Conservation (phyloP, 2,888 invertebrate species). For the Imbricaverruca yamaguchii region DNA sequence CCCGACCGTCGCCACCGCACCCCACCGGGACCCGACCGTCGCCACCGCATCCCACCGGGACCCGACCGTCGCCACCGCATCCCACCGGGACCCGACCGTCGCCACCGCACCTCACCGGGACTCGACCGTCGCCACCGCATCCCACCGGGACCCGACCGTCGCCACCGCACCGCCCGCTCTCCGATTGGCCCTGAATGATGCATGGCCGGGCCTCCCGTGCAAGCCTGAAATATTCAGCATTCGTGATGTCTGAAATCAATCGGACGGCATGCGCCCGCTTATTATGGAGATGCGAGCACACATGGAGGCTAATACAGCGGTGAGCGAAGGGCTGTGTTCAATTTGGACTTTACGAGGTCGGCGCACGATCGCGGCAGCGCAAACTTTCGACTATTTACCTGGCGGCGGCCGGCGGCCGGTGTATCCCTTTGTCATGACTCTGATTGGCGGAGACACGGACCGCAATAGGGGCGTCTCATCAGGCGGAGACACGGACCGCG, state of each 20-base stretch:
- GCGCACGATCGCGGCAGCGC: not conserved
- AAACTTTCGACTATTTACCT: not conserved
- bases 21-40: too few relatives aligned
- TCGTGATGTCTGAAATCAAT: conserved; percentile 11
- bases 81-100: too few relatives aligned
- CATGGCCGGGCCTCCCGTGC: not conserved
- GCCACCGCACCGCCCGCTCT: not conserved
- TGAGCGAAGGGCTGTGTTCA: not conserved
- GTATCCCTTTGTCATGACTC: not conserved
- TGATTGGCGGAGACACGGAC: not conserved
- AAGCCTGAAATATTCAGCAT: not conserved
- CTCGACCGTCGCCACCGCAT: too few relatives aligned
- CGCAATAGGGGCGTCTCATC: not conserved
- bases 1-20: too few relatives aligned
- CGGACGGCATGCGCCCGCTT: conserved; percentile 9
- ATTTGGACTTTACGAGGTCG: not conserved
- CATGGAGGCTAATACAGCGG: not conserved
- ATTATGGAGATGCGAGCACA: conserved; percentile 11
- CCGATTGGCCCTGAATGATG: not conserved
- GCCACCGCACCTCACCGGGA: too few relatives aligned
- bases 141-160: too few relatives aligned
- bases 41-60: too few relatives aligned
- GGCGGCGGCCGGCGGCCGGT: not conserved
- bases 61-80: too few relatives aligned
- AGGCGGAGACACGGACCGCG: too few relatives aligned